A percentile compares a stretch with the other conserved stretches of the same genome.
These are phyloP conservation scores for Chromoteleia sp. DNA, from an alignment of 2,888 invertebrate species.

Conservation along the genomic window DNA sequence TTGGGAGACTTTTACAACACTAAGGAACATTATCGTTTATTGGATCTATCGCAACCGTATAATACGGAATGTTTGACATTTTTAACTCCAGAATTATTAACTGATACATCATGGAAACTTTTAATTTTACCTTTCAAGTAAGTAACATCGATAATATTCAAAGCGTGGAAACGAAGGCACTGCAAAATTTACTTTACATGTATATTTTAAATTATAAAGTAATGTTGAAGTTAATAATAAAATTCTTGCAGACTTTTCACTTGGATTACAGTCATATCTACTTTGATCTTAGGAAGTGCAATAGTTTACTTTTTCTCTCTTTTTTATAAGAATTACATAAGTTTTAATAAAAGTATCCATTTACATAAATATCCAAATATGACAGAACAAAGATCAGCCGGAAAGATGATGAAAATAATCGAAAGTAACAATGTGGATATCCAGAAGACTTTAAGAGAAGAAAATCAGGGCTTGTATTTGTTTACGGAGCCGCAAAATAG, in stretches of 20 bases:
- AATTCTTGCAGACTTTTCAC: slow-evolving; percentile 87
- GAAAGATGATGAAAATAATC: slow-evolving; percentile 33
- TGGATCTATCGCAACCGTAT: slow-evolving; percentile 92
- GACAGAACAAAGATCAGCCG: slow-evolving; percentile 1
- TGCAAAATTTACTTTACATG: no score
- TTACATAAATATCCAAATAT: no score
- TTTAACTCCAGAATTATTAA: slow-evolving; percentile 91
- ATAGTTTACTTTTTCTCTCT: slow-evolving; percentile 89
- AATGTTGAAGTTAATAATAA: slow-evolving; percentile 12
- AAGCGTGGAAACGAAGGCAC: no score
- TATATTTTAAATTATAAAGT: no score
- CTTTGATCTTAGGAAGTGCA: slow-evolving; percentile 88
- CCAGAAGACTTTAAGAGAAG: slow-evolving; percentile 69
- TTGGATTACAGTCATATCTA: slow-evolving; percentile 91
- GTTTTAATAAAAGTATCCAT: slow-evolving; percentile 50
- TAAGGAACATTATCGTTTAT: slow-evolving; percentile 88
- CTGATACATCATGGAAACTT: slow-evolving; percentile 94
- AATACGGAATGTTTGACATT: slow-evolving; percentile 94
- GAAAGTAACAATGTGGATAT: slow-evolving; percentile 35
- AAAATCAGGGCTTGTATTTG: slow-evolving; percentile 87
- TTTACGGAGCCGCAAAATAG: slow-evolving; percentile 91
- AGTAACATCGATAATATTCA: slow-evolving; percentile 70
- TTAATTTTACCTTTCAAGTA: slow-evolving; percentile 92
- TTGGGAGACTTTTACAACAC: slow-evolving; percentile 92
- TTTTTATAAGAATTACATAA: slow-evolving; percentile 85